Base-by-base conservation (phyloP, 2,113 vertebrate genomes). In the Hippocampus barbouri region DNA sequence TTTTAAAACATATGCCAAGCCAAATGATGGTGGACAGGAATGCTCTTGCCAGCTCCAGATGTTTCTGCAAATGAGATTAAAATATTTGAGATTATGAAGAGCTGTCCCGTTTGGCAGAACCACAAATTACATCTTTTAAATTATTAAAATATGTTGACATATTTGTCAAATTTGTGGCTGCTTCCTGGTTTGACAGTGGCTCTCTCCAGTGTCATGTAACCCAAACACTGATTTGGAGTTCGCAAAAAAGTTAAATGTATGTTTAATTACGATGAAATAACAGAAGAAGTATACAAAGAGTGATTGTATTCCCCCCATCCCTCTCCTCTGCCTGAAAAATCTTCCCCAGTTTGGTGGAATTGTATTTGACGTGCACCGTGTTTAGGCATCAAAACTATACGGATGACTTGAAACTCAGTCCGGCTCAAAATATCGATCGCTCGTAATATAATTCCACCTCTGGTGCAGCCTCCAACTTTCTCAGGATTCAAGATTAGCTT, bases 401-500 rank as follows among this genome's bases (percentile, higher is more conserved):
- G 43, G 63, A 73, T 74, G 72, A 71, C 54, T 72, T 62, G 12
- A 73, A 64, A 71, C 16, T 53, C 43, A 62, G 25, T 65, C 5
- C 41, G 70, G 14, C 71, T 63, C 66, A 80, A 78, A 80, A 68
- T 72, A 78, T 69, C 69, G 70, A 77, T 73, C 73, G 15, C 75
- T 76, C 59, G 69, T 68, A 72, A 73, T 65, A 63, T 4, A 72
- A 79, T 68, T 79, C 25, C 72, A 74, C 38, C 30, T 69, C 67
- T 56, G 57, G 47, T 47, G 64, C 14, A 45, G 34, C 65, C 45
- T 84, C 77, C 77, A 70, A 82, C 57, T 69, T 77, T 76, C 27
- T 72, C 30, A 75, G 65, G 69, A 66, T 69, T 81, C 2, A 8
- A 83, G 73, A 87, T 81, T 77, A 81, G 23, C 54, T 74, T 76